Evolutionary conservation across 2,113 vertebrate genomes (phyloP), one percentile per base, ranked within the genome.

Genomic region (Callipepla californica): DNA sequence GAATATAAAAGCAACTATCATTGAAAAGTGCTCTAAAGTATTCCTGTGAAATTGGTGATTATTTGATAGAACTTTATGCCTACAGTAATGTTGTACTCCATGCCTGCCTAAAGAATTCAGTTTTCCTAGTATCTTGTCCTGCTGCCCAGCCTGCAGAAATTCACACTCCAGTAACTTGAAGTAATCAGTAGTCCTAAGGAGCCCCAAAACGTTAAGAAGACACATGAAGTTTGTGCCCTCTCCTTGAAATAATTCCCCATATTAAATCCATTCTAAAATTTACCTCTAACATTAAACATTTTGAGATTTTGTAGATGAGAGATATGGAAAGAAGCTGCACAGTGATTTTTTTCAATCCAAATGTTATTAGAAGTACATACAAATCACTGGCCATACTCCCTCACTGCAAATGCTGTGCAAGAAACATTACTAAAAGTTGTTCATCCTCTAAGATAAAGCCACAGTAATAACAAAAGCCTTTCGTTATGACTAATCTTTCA

Each of bases 31-130:
- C 11, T 90, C 86, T 72, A 53, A 93, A 53, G 47, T 72, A 89
- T 77, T 93, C 28, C 34, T 61, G 11, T 67, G 63, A 80, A 82
- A 77, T 0, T 59, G 22, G 17, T 82, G 63, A 47, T 89, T 66
- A 44, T 92, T 70, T 92, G 45, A 63, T 59, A 77, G 42, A 19
- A 47, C 28, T 81, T 8, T 34, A 58, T 73, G 26, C 45, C 51
- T 66, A 59, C 13, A 80, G 32, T 44, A 76, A n/a, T 1, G 0
- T 2, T 1, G 0, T 2, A 45, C 6, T 48, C 44, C 57, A 5
- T 70, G 19, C 7, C 53, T 36, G 26, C 40, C 72, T 80, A 16
- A 58, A 82, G 18, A 79, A 53, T 8, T 89, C 62, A 32, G 30
- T 55, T 85, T 89, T 74, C 21, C 53, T 32, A 53, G 45, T 23